Base-by-base conservation (phyloP, 2,797 vertebrate species). In the Austrolebias charrua region DNA sequence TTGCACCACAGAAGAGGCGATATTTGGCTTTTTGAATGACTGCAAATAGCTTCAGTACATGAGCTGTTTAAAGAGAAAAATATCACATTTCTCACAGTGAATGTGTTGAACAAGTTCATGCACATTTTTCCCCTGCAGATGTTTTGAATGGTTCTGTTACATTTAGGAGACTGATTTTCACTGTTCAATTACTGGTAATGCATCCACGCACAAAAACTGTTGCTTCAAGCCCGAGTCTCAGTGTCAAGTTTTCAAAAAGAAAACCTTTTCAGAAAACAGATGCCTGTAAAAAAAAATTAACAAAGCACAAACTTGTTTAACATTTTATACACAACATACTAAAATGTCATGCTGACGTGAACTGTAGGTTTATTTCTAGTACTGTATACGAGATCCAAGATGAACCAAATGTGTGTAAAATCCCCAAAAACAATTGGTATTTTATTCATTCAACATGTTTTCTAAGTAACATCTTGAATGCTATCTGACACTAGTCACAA, bases 91-190 rank as follows among this genome's bases (percentile, higher is more conserved):
- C 18, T 33, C 42, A 55, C 24, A 2, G 15, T 53, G 5, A 69
- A 55, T 43, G 60, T 63, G 58, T 62, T 63, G 35, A 57, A 62
- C 55, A 64, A 59, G 43, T 55, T 61, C 47, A 31, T 45, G 45
- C 56, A 33, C 13, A 42, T 71, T 64, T 72, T 55, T 46, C 42
- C 24, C 18, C 48, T 19, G 18, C 33, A 65, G 53, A 61, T 55
- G 20, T 18, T 48, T 73, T 28, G 56, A 55, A 63, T 2, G 5
- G 24, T 18, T 29, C 7, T 49, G 48, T 57, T 42, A 56, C n/a
- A 52, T 47, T 28, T 62, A 58, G 14, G 6, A 46, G 24, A 58
- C 14, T 11, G 45, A 44, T 57, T 42, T 58, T 46, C 47, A 5
- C 51, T 57, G 10, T 49, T 62, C 4, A 13, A 45, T 45, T 46